A percentile compares a stretch with the other conserved stretches of the same genome.
phyloP scores from a whole-genome alignment of 2,888 invertebrate species.

The Tipula lateralis region DNA sequence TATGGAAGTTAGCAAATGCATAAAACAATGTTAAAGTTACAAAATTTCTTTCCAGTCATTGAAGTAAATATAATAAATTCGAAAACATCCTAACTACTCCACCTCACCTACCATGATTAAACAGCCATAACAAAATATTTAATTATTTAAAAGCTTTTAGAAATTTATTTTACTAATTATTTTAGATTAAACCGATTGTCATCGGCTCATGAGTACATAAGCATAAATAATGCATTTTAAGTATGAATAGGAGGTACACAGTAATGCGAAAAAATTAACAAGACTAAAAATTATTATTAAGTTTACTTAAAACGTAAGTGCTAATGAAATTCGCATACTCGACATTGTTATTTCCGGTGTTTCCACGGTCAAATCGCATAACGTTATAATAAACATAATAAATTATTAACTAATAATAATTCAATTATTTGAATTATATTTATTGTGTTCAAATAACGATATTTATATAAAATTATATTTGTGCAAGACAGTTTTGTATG shows the following conservation, averaged over 20 bases:
- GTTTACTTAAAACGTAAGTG: neutral
- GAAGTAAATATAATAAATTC: neutral
- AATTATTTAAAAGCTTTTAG: neutral
- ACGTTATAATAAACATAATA: neutral
- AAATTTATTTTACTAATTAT: neutral
- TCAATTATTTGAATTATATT: too few relatives aligned
- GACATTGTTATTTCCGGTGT: neutral
- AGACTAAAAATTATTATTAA: too few relatives aligned
- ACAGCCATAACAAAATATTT: neutral
- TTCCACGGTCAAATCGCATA: neutral
- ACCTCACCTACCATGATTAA: neutral
- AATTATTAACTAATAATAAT: neutral
- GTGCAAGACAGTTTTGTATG: too few relatives aligned
- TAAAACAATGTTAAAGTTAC: neutral
- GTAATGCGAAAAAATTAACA: too few relatives aligned
- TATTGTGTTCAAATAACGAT: too few relatives aligned
- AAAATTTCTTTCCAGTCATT: neutral
- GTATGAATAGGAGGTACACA: too few relatives aligned
- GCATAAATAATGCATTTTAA: too few relatives aligned
- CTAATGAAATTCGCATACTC: neutral
- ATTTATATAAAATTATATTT: too few relatives aligned
- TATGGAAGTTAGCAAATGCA: neutral
- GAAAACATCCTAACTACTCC: neutral
- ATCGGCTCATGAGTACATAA: neutral
- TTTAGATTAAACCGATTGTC: neutral